Conservation (phyloP, 2,888 invertebrate genomes). For the Ptychoptera albimana region DNA sequence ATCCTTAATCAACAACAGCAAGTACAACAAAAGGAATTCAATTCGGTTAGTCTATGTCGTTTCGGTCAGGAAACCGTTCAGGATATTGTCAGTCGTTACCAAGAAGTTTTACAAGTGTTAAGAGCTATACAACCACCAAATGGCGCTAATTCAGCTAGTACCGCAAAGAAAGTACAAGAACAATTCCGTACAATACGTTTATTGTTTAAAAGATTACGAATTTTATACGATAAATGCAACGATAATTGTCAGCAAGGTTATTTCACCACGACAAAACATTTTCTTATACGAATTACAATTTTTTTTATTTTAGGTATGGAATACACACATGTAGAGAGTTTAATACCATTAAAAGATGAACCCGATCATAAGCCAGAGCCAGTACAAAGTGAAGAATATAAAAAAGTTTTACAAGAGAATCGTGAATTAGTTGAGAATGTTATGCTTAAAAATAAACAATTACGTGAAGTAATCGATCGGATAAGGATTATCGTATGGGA, state of each 20-base stretch:
- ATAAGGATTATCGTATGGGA: conserved; percentile 89
- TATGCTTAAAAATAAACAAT: conserved; percentile 72
- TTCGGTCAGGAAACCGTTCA: conserved; percentile 91
- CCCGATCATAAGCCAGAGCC: conserved; percentile 73
- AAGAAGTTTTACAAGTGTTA: conserved; percentile 76
- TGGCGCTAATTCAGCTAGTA: conserved; percentile 52
- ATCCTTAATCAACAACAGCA: background rate
- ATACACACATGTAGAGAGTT: conserved; percentile 79
- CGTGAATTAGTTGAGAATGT: conserved; percentile 82
- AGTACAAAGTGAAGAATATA: conserved; percentile 72
- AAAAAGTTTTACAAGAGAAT: conserved; percentile 67
- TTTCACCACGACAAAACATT: no score
- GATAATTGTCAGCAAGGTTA: conserved; percentile 63
- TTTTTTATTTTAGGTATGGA: conserved; percentile 56
- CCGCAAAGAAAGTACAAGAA: conserved; percentile 84
- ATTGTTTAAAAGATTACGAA: conserved; percentile 67
- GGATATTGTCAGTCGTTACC: conserved; percentile 80
- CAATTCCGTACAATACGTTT: conserved; percentile 64
- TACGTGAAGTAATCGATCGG: conserved; percentile 90
- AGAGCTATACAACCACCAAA: conserved; percentile 67
- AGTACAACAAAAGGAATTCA: conserved; percentile 57
- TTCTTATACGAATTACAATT: conserved; percentile 1
- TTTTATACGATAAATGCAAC: conserved; percentile 86
- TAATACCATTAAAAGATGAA: conserved; percentile 79
- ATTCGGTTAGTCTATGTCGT: conserved; percentile 49